A percentile compares a stretch with the other conserved stretches of the same genome.
Evolutionary conservation across 2,113 vertebrate genomes (phyloP).

Genomic region (Peromyscus californicus): DNA sequence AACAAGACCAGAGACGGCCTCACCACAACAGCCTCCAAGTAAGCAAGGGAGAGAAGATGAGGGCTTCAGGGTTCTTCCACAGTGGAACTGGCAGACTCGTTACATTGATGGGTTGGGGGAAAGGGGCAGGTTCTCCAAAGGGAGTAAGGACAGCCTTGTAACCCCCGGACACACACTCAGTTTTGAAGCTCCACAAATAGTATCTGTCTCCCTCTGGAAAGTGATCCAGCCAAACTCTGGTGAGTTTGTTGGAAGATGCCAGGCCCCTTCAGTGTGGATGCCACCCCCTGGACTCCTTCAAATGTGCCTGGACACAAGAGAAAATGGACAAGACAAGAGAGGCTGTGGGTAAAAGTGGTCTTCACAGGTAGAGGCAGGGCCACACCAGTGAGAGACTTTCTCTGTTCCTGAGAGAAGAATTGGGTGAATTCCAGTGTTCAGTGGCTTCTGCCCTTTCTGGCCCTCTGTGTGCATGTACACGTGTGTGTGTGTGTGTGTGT

Average conservation of each 20-base stretch:
- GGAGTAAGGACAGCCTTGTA: background rate
- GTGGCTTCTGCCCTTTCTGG: too few relatives aligned
- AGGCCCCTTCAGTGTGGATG: background rate
- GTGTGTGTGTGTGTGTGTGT: background rate
- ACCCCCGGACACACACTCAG: too few relatives aligned
- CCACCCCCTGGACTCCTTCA: background rate
- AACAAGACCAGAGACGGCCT: background rate
- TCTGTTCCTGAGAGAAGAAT: background rate
- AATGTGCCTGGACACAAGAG: background rate
- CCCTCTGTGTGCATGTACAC: background rate
- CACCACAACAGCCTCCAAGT: too few relatives aligned
- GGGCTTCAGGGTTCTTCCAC: background rate
- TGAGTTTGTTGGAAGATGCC: background rate
- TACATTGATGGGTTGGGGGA: too few relatives aligned
- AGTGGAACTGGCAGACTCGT: background rate
- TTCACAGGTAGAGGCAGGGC: background rate
- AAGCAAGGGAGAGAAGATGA: background rate
- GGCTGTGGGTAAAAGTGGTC: background rate
- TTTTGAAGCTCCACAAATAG: background rate
- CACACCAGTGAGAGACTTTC: fast-evolving
- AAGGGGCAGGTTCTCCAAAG: background rate
- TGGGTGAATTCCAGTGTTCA: fast-evolving
- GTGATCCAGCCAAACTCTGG: background rate
- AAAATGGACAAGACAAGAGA: background rate
- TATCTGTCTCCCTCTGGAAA: too few relatives aligned